Evolutionary conservation across 2,888 invertebrate species (phyloP), one percentile per base, ranked within the genome.

Genomic region (Tipula lateralis): DNA sequence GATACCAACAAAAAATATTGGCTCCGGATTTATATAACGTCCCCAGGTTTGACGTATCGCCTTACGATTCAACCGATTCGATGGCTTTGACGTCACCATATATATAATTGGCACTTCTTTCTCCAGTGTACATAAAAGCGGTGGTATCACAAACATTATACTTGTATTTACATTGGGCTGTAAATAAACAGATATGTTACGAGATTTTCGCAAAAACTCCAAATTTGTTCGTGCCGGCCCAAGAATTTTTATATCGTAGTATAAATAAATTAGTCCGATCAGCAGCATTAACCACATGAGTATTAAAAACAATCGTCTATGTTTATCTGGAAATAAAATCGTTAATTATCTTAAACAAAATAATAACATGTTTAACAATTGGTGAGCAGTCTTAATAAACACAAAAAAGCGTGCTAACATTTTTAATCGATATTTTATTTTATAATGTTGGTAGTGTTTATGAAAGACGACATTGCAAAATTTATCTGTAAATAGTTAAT

Each of bases 41-140:
- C 91, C 94, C 93, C 93, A 94, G 0, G 93, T 92, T 24, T 88
- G 88, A 30, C 94, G 89, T 86, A 94, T 92, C 2, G 91, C 91
- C n/a, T 90, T 90, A 0, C 94, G 89, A 7, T 92, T 91, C 9
- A 90, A 90, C 19, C 89, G 87, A 86, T 92, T 91, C 0, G 87
- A 86, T 0, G 93, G 92, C 0, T 92, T 90, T 1, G 93, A 93
- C 86, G 92, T 90, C 83, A 94, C 91, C 85, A 93, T 87, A 66
- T 91, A 90, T 1, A 92, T 87, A 16, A 92, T 39, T n/a, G 24
- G 30, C 2, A 82, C 36, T 0, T 83, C 83, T 19, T 29, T 83
- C 24, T 83, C 83, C 12, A 83, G 6, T 13, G 9, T 36, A 44
- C 36, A 36, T 13, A 39, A 24, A 3, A 34, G n/a, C n/a, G 34